Conservation (phyloP, 2,113 vertebrate genomes). For the Limanda limanda region DNA sequence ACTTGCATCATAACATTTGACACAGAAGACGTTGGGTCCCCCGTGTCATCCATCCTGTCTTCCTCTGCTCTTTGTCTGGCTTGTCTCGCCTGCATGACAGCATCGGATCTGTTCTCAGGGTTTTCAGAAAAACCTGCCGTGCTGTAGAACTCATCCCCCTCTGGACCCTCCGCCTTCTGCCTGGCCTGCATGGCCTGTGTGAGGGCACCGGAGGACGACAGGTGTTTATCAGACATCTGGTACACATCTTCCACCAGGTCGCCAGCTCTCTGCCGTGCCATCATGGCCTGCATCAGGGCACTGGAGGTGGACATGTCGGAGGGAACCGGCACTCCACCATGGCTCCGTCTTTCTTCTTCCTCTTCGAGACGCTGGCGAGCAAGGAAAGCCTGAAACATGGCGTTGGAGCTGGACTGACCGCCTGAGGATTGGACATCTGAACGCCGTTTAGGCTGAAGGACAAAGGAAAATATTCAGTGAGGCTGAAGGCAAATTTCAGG, state of each 20-base stretch:
- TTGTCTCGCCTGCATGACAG: no score
- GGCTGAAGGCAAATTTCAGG: not conserved
- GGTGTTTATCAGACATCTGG: not conserved
- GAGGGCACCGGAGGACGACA: slow-evolving; percentile 10
- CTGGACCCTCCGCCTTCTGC: slow-evolving; percentile 19
- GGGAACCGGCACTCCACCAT: slow-evolving; percentile 44
- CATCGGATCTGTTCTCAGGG: no score
- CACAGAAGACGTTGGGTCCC: slow-evolving; percentile 14
- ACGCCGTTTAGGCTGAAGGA: slow-evolving; percentile 37
- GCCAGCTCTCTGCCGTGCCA: slow-evolving; percentile 40
- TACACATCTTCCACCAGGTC: slow-evolving; percentile 3
- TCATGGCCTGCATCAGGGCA: slow-evolving; percentile 53
- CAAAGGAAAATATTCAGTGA: not conserved
- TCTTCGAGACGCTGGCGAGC: slow-evolving; percentile 61
- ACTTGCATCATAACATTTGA: slow-evolving; percentile 67
- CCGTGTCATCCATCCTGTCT: slow-evolving; percentile 14
- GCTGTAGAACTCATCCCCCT: slow-evolving; percentile 13
- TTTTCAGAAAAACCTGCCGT: slow-evolving; percentile 11
- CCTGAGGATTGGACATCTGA: slow-evolving; percentile 13
- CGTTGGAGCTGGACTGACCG: slow-evolving; percentile 58
- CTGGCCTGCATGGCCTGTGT: slow-evolving; percentile 25
- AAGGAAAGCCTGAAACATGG: slow-evolving; percentile 58
- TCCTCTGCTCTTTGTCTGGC: slow-evolving; percentile 11
- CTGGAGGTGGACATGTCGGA: slow-evolving; percentile 50
- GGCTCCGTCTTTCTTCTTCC: slow-evolving; percentile 13